A percentile compares a stretch with the other conserved stretches of the same genome.
Conservation (phyloP, 2,797 vertebrate genomes). For the Cottoperca gobio region DNA sequence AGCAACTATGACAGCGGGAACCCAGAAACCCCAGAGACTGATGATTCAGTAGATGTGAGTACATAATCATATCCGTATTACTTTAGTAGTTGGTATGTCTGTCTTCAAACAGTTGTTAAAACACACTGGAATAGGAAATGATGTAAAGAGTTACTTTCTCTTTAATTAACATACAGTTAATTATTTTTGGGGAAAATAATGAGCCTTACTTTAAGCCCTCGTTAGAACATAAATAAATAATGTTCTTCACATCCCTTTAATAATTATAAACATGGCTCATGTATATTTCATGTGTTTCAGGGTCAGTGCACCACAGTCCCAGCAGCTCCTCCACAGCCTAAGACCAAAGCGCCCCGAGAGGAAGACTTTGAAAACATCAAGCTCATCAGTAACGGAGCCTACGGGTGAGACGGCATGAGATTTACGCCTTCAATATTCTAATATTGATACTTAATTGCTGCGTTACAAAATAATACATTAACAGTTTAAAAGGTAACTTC, state of each 20-base stretch:
- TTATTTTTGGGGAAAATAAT: no score
- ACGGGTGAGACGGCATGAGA: slow-evolving; percentile 85
- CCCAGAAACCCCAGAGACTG: slow-evolving; percentile 94
- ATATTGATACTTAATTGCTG: background rate
- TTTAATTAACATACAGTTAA: background rate
- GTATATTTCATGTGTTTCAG: slow-evolving; percentile 74
- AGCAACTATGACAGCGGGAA: slow-evolving; percentile 94
- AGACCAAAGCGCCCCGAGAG: slow-evolving; percentile 91
- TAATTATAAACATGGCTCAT: background rate
- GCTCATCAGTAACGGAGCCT: slow-evolving; percentile 97
- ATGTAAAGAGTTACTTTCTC: background rate
- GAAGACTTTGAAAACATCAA: slow-evolving; percentile 98
- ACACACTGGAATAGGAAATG: background rate
- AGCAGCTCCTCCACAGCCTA: slow-evolving; percentile 75
- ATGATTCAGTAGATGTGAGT: slow-evolving; percentile 93
- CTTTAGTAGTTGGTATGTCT: background rate
- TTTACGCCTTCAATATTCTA: background rate
- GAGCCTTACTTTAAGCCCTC: no score
- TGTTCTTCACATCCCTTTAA: background rate
- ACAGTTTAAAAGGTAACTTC: no score
- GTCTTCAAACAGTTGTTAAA: background rate
- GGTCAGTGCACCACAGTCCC: slow-evolving; percentile 83
- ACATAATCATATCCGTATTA: background rate
- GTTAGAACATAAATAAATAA: background rate
- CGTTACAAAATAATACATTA: background rate